phyloP scores from a whole-genome alignment of 2,888 invertebrate species.

The Drosophila neutralis region DNA sequence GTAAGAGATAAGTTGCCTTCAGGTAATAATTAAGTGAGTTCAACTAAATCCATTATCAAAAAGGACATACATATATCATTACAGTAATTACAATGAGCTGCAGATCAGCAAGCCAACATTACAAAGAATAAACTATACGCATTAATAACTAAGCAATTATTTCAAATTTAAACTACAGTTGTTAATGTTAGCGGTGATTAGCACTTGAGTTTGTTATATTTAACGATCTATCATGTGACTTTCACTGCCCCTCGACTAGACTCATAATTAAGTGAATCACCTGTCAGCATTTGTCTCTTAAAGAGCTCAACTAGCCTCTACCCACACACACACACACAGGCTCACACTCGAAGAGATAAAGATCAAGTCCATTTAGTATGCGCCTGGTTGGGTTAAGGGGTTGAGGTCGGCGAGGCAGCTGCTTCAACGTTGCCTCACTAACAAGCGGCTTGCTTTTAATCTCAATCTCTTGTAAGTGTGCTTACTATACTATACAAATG shows the following conservation, averaged over 20 bases:
- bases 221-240: slow-evolving; percentile 24
- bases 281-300: slow-evolving; percentile 58
- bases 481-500: background rate
- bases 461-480: slow-evolving; percentile 37
- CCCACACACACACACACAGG: slow-evolving; percentile 16
- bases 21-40: background rate
- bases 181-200: slow-evolving; percentile 11
- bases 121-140: background rate
- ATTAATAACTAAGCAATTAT: background rate
- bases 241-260: slow-evolving; percentile 14
- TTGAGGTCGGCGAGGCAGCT: slow-evolving; percentile 57
- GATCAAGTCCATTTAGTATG: slow-evolving; percentile 55
- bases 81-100: background rate
- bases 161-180: slow-evolving; percentile 1
- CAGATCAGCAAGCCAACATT: background rate
- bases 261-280: slow-evolving; percentile 51
- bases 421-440: slow-evolving; percentile 35
- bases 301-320: slow-evolving; percentile 24
- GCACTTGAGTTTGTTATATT: slow-evolving; percentile 19
- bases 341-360: slow-evolving; percentile 36
- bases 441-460: slow-evolving; percentile 75
- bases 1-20: background rate
- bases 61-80: background rate
- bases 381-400: slow-evolving; percentile 52
- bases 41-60: background rate